phyloP scores from a whole-genome alignment of 2,888 invertebrate species.

The Venustoraphidia nigricollis region DNA sequence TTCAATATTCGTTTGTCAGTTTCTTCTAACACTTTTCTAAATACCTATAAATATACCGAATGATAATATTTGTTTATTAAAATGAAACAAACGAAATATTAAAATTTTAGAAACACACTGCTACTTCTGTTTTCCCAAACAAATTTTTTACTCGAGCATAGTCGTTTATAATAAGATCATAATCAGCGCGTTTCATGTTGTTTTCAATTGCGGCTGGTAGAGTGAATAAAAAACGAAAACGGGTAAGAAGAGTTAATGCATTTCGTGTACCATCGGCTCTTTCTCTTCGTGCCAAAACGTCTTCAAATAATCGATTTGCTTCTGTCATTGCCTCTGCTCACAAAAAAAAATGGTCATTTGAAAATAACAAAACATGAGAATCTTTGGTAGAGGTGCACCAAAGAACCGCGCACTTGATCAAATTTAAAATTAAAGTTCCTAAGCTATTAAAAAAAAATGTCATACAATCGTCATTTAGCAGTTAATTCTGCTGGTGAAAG shows the following conservation, averaged over 20 bases:
- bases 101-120: conserved; percentile 28
- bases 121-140: conserved; percentile 85
- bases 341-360: conserved; percentile 9
- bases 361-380: background rate
- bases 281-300: conserved; percentile 82
- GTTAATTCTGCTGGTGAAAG: no score
- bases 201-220: conserved; percentile 87
- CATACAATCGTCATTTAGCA: no score
- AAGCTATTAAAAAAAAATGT: no score
- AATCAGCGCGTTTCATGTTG: conserved; percentile 87
- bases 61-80: no score
- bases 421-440: no score
- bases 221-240: conserved; percentile 92
- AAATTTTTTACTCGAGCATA: conserved; percentile 91
- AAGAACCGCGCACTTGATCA: no score
- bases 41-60: conserved; percentile 36
- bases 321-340: conserved; percentile 68
- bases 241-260: conserved; percentile 78
- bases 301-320: conserved; percentile 84
- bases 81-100: background rate
- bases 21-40: conserved; percentile 76
- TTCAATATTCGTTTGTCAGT: conserved; percentile 77
- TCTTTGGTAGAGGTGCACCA: no score
- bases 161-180: conserved; percentile 94
- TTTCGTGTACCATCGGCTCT: conserved; percentile 92